These are phyloP conservation scores for Charina bottae DNA, from an alignment of 2,113 vertebrate species.

Conservation along the genomic window DNA sequence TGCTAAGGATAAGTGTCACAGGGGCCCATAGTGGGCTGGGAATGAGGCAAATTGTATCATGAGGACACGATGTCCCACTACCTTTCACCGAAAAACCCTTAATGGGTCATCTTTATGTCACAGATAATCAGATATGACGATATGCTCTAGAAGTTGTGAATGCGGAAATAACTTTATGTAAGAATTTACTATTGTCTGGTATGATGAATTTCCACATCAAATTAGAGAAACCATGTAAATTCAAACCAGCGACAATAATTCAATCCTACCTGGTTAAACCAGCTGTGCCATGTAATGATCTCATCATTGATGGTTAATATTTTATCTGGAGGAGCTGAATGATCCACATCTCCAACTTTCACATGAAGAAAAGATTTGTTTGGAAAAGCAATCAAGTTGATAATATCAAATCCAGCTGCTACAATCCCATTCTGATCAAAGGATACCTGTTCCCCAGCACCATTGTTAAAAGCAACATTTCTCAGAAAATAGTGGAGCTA, in stretches of 20 bases:
- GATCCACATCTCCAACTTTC: neutral
- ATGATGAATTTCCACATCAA: neutral
- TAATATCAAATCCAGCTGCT: neutral
- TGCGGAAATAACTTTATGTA: neutral
- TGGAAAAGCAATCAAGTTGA: neutral
- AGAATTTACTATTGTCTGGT: neutral
- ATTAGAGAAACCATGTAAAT: neutral
- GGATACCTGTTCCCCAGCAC: neutral
- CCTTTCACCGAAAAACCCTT: neutral
- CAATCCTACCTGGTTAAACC: neutral
- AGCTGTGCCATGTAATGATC: neutral
- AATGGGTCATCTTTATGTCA: neutral
- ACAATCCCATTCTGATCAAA: neutral
- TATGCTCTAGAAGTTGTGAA: neutral
- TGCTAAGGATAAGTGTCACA: neutral
- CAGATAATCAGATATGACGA: neutral
- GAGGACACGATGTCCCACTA: neutral
- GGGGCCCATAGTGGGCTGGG: too few species aligned
- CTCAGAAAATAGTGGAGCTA: neutral
- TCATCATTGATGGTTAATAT: neutral
- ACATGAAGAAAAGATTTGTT: neutral
- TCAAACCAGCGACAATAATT: neutral
- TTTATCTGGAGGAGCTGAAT: neutral
- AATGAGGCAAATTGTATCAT: too few species aligned
- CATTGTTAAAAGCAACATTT: neutral